These are phyloP conservation scores for Drepana arcuata DNA, from an alignment of 1,140 invertebrate species.

Conservation along the genomic window DNA sequence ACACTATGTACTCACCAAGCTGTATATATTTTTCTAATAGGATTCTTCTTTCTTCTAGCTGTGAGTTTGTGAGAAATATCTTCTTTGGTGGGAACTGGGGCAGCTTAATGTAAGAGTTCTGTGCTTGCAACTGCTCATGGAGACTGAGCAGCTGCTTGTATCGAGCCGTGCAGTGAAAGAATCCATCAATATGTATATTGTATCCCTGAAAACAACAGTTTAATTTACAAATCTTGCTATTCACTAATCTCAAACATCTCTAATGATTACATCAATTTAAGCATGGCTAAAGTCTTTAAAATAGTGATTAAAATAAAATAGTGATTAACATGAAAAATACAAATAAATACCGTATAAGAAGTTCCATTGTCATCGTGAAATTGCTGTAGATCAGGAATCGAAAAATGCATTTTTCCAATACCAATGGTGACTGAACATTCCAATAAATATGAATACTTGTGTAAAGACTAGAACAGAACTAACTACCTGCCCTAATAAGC, in stretches of 20 bases:
- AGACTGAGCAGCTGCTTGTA: conserved; percentile 94
- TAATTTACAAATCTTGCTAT: too few species aligned
- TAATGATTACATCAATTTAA: too few species aligned
- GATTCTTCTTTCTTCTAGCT: conserved; percentile 90
- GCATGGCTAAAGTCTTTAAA: too few species aligned
- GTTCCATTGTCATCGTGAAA: conserved; percentile 82
- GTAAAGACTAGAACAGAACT: too few species aligned
- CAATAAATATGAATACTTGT: too few species aligned
- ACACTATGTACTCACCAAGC: conserved; percentile 73
- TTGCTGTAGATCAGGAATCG: conserved; percentile 89
- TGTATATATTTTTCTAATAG: conserved; percentile 95
- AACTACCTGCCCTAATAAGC: too few species aligned
- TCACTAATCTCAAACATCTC: too few species aligned
- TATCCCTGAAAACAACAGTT: conserved; percentile 88
- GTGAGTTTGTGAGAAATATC: conserved; percentile 84
- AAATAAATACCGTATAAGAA: conserved; percentile 79
- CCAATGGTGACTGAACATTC: too few species aligned
- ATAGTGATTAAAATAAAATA: too few species aligned
- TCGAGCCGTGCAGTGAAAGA: conserved; percentile 93
- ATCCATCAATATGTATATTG: conserved; percentile 96
- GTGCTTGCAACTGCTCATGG: conserved; percentile 88
- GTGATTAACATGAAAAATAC: conserved; percentile 13
- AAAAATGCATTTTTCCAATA: conserved; percentile 98
- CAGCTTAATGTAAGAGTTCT: conserved; percentile 76
- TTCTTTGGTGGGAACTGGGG: conserved; percentile 96